Evolutionary conservation across 2,888 invertebrate species (phyloP).

Genomic region (Agrochola circellaris): DNA sequence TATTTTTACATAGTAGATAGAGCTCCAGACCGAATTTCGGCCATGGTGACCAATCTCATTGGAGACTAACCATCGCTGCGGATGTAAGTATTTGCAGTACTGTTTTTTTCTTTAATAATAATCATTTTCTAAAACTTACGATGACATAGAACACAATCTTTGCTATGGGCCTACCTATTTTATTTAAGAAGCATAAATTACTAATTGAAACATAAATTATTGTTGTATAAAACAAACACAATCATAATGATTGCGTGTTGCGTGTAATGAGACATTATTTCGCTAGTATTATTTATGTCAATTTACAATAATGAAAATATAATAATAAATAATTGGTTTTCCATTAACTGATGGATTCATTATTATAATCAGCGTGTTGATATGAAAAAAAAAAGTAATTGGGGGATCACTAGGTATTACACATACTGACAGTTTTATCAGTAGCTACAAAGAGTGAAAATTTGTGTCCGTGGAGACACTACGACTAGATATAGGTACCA

Average conservation of each 20-base stretch:
- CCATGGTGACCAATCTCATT: too few species aligned
- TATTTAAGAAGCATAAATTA: background rate
- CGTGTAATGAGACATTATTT: constrained; percentile 2
- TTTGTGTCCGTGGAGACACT: background rate
- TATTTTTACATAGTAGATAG: too few species aligned
- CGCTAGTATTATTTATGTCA: constrained; percentile 6
- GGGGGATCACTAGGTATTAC: background rate
- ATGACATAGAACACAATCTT: background rate
- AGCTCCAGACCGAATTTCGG: too few species aligned
- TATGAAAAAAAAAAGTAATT: background rate
- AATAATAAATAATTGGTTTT: constrained; percentile 12
- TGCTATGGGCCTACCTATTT: background rate
- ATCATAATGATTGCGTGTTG: background rate
- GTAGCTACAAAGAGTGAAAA: background rate
- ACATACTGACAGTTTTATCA: too few species aligned
- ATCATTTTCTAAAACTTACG: background rate
- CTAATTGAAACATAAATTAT: background rate
- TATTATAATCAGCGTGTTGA: background rate
- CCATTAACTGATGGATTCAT: background rate
- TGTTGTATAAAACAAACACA: background rate
- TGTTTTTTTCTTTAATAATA: background rate
- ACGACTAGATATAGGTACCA: background rate
- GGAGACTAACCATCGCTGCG: too few species aligned
- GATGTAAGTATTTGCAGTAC: background rate
- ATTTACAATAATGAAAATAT: constrained; percentile 7